Percentiles rank a stretch among this genome's conserved stretches.
phyloP scores from a whole-genome alignment of 2,797 vertebrate genomes.

The Carapus acus region DNA sequence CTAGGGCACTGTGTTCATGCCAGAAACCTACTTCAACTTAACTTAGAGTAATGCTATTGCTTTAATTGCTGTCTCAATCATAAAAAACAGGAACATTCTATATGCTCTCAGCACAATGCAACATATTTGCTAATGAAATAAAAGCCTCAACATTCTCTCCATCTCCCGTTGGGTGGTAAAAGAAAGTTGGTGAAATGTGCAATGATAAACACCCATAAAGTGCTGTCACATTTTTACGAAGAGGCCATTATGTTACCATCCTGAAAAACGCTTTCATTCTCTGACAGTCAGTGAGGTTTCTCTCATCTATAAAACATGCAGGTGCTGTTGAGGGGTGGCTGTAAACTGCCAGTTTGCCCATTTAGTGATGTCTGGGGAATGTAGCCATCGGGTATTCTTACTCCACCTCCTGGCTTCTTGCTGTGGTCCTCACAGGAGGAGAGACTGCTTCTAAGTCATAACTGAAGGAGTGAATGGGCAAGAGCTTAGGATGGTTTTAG shows the following conservation, averaged over 20 bases:
- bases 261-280: conserved; percentile 62
- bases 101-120: conserved; percentile 52
- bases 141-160: conserved; percentile 56
- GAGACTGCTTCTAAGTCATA: conserved; percentile 55
- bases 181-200: conserved; percentile 62
- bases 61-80: conserved; percentile 61
- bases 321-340: conserved; percentile 61
- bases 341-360: conserved; percentile 72
- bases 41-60: conserved; percentile 45
- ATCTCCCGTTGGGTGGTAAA: conserved; percentile 55
- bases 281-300: conserved; percentile 60
- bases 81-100: conserved; percentile 50
- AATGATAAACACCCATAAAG: conserved; percentile 68
- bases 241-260: conserved; percentile 61
- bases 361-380: conserved; percentile 71
- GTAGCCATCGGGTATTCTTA: conserved; percentile 67
- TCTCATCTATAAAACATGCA: conserved; percentile 75
- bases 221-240: conserved; percentile 63
- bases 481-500: conserved; percentile 50
- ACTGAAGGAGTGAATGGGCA: conserved; percentile 58
- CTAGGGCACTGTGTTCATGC: conserved; percentile 40
- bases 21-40: conserved; percentile 53
- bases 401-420: conserved; percentile 50
- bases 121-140: conserved; percentile 65
- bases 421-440: conserved; percentile 51